These are phyloP conservation scores for Brienomyrus brachyistius DNA, from an alignment of 2,113 vertebrate genomes.

Conservation along the genomic window DNA sequence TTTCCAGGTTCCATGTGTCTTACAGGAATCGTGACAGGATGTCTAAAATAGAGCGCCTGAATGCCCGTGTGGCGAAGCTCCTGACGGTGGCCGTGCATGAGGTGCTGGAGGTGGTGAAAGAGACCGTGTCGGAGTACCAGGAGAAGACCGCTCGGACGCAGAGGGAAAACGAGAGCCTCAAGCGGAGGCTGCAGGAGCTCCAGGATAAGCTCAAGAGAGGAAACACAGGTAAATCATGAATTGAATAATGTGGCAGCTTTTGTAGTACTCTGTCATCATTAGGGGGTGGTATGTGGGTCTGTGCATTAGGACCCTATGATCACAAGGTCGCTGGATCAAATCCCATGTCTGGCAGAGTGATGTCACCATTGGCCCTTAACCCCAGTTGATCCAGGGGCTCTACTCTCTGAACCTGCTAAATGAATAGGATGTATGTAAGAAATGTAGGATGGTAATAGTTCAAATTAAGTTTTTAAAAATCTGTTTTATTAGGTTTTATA, in stretches of 20 bases:
- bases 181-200: slow-evolving; percentile 38
- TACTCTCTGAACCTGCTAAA: neutral
- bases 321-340: neutral
- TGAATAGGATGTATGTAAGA: neutral
- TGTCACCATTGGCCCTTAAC: neutral
- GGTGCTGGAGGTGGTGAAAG: slow-evolving; percentile 42
- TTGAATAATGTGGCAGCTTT: neutral
- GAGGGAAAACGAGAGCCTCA: slow-evolving; percentile 41
- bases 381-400: neutral
- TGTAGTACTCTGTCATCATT: neutral
- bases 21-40: slow-evolving; percentile 23
- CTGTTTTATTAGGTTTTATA: neutral
- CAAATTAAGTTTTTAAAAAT: neutral
- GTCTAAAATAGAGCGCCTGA: slow-evolving; percentile 47
- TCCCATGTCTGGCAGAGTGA: neutral
- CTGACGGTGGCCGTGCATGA: slow-evolving; percentile 40
- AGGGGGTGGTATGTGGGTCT: neutral
- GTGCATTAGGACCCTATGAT: neutral
- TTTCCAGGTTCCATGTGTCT: neutral
- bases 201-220: slow-evolving; percentile 30
- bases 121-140: slow-evolving; percentile 44
- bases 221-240: slow-evolving; percentile 14
- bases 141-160: slow-evolving; percentile 43
- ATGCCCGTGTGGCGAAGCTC: slow-evolving; percentile 39
- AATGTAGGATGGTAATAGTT: neutral